Base-by-base conservation (phyloP, 1,140 invertebrate genomes). In the Aphis craccivora region DNA sequence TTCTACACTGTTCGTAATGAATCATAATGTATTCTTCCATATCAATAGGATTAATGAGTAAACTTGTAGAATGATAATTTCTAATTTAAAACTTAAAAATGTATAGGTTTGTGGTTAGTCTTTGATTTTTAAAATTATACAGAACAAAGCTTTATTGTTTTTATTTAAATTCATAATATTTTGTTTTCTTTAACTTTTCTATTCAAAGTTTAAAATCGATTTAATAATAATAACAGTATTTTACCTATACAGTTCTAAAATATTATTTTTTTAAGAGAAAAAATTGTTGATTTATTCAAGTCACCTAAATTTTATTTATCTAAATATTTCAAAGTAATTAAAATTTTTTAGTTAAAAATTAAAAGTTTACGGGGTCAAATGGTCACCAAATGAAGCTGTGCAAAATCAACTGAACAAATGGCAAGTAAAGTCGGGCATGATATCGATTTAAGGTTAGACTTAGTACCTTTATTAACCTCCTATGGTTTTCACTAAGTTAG, bases 361-460 rank as follows among this genome's bases (percentile, higher is more conserved):
- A 51, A 86, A 5, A 48, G 84, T 88, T 88, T 35, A 51, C 4
- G 45, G 20, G 86, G 86, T 88, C 45, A 51, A 88, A 88, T 88
- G 86, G 30, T 20, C 43, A 51, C 43, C n/a, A 51, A 88, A 51
- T 51, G 86, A 88, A 88, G 86, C 86, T 88, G 86, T 45, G 86
- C 45, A 6, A 18, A 35, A 20, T 45, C 1, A 11, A 48, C 86
- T 23, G 86, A 35, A 48, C 25, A 25, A 35, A 48, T 14, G 14
- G 14, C 18, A 7, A 86, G 43, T 25, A 88, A 35, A 23, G 45
- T 88, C 86, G 45, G 86, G 86, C 86, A 88, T 37, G 86, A 35
- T 88, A 88, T 88, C 86, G 86, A 88, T 88, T 88, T 5, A 51
- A 48, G 30, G 43, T 88, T 88, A 18, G 14, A 88, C 45, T n/a